Evolutionary conservation across 2,888 invertebrate genomes (phyloP).

Genomic region (Pollenia amentaria): DNA sequence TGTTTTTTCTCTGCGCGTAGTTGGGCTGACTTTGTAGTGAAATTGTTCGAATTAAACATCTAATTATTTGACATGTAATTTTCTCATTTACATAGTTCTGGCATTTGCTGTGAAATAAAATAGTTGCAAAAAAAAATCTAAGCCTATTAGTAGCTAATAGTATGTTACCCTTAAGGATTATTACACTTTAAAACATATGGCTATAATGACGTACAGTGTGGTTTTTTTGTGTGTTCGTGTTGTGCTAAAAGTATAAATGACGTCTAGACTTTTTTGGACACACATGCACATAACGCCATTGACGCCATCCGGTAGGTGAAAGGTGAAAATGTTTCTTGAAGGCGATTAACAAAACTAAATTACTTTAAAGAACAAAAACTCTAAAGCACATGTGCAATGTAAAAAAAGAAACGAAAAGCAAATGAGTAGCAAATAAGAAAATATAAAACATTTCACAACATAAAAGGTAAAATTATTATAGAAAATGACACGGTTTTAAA

Average conservation of each 20-base stretch:
- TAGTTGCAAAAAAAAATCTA: constrained; percentile 24
- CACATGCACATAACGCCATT: constrained; percentile 52
- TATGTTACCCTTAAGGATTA: constrained; percentile 68
- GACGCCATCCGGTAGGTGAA: constrained; percentile 71
- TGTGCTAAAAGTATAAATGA: constrained; percentile 71
- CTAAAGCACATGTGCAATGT: not conserved
- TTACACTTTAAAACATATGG: constrained; percentile 57
- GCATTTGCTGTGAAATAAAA: not conserved
- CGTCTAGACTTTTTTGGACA: constrained; percentile 74
- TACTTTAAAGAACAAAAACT: constrained; percentile 20
- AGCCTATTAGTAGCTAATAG: constrained; percentile 69
- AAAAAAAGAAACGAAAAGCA: constrained; percentile 9
- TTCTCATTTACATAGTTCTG: constrained; percentile 39
- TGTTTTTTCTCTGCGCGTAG: too few species aligned
- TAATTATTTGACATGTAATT: constrained; percentile 33
- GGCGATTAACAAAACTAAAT: constrained; percentile 62
- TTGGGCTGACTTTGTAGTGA: too few species aligned
- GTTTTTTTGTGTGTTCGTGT: constrained; percentile 2
- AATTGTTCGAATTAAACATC: not conserved
- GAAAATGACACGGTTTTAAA: not conserved
- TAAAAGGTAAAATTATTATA: not conserved
- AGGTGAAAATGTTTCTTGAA: constrained; percentile 57
- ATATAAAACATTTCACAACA: not conserved
- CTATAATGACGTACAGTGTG: not conserved
- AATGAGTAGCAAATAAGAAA: not conserved